A percentile compares a stretch with the other conserved stretches of the same genome.
phyloP scores from a whole-genome alignment of 2,888 invertebrate genomes.

The Syrphus vitripennis region DNA sequence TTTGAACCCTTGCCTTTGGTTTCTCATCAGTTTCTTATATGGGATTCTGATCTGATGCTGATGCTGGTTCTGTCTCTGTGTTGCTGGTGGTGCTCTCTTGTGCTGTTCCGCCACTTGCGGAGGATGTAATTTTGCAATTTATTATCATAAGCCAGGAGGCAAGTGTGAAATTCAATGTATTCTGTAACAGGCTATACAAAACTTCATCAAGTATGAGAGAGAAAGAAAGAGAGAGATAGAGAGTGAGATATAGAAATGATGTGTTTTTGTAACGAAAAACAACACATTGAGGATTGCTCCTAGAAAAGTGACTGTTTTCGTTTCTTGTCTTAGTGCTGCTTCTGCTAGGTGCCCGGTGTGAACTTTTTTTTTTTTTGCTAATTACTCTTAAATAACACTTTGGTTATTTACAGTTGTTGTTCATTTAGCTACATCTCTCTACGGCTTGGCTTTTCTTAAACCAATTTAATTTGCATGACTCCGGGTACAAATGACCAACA shows the following conservation, averaged over 20 bases:
- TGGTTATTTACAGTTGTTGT: slow-evolving; percentile 19
- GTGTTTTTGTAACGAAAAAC: slow-evolving; percentile 3
- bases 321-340: background rate
- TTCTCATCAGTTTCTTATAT: slow-evolving; percentile 56
- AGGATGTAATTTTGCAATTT: slow-evolving; percentile 70
- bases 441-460: slow-evolving; percentile 8
- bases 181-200: slow-evolving; percentile 10
- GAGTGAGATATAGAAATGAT: background rate
- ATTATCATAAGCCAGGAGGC: slow-evolving; percentile 70
- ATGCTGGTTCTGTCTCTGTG: background rate
- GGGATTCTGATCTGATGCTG: slow-evolving; percentile 6
- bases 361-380: slow-evolving; percentile 57
- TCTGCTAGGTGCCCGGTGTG: slow-evolving; percentile 20
- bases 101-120: slow-evolving; percentile 24
- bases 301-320: slow-evolving; percentile 19
- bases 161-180: slow-evolving; percentile 69
- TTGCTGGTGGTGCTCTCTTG: background rate
- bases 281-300: slow-evolving; percentile 19
- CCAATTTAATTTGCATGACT: slow-evolving; percentile 68
- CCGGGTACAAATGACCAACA: slow-evolving; percentile 21
- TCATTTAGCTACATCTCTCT: slow-evolving; percentile 9
- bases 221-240: background rate
- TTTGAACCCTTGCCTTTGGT: slow-evolving; percentile 66
- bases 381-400: slow-evolving; percentile 45
- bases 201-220: background rate